Conservation (phyloP, 1,140 invertebrate species). For the Archegozetes longisetosus region DNA sequence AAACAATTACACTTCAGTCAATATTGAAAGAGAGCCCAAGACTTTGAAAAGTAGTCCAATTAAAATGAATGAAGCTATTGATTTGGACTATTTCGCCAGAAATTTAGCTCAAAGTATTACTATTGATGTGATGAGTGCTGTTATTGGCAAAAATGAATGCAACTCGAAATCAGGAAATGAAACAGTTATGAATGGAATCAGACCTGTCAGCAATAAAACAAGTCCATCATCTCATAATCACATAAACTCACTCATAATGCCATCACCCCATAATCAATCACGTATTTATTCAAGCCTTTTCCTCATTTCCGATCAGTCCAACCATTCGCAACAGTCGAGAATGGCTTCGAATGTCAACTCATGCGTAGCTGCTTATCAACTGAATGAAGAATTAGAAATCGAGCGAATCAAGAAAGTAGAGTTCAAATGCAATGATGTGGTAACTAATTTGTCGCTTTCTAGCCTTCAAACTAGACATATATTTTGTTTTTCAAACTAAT, state of each 20-base stretch:
- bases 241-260: not conserved
- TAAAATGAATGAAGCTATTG: not conserved
- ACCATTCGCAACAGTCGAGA: not conserved
- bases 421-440: not conserved
- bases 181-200: not conserved
- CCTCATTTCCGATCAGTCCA: not conserved
- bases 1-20: not conserved
- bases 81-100: not conserved
- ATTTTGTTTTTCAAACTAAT: not conserved
- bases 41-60: not conserved
- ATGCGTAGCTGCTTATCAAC: not conserved
- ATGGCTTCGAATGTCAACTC: not conserved
- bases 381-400: not conserved
- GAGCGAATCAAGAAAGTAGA: not conserved
- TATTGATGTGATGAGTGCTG: not conserved
- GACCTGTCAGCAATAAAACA: not conserved
- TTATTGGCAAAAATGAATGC: not conserved
- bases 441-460: too few species aligned
- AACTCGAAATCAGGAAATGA: not conserved
- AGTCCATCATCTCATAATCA: not conserved
- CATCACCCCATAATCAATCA: not conserved
- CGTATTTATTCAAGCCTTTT: not conserved
- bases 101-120: conserved; percentile 1
- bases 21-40: not conserved
- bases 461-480: too few species aligned